phyloP scores from a whole-genome alignment of 1,140 invertebrate genomes.

The Yoshiicerus persimilis region DNA sequence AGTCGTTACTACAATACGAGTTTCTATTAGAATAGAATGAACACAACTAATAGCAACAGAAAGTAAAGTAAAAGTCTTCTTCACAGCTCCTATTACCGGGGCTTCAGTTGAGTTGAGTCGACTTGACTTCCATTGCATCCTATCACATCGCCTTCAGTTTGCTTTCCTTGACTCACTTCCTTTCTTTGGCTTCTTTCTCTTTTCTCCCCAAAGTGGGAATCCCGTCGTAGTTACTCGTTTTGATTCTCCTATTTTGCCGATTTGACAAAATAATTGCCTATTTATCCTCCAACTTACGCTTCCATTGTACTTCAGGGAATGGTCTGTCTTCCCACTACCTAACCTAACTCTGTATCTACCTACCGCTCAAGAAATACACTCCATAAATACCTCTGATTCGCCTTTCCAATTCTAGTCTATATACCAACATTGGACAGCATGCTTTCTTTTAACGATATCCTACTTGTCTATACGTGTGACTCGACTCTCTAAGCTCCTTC shows the following conservation, averaged over 20 bases:
- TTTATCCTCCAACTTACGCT: constrained; percentile 49
- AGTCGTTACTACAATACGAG: neutral
- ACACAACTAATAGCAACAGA: neutral
- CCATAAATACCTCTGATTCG: constrained; percentile 22
- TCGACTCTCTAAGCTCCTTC: neutral
- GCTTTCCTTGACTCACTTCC: neutral
- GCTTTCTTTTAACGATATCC: neutral
- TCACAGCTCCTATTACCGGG: neutral
- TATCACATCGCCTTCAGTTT: neutral
- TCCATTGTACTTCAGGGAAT: constrained; percentile 49
- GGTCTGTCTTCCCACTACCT: constrained; percentile 26
- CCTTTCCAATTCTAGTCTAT: neutral
- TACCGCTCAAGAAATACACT: constrained; percentile 28
- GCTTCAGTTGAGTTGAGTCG: neutral
- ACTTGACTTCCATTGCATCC: no score
- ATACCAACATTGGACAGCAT: neutral
- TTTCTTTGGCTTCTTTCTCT: constrained; percentile 23
- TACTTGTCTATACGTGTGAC: neutral
- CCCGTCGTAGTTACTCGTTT: constrained; percentile 37
- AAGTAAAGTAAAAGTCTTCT: neutral
- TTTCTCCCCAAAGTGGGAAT: constrained; percentile 41
- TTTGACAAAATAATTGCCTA: constrained; percentile 51
- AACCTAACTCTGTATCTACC: neutral
- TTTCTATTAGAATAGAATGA: neutral
- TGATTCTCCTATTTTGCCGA: constrained; percentile 47